Evolutionary conservation across 1,140 invertebrate species (phyloP), one percentile per base, ranked within the genome.

Genomic region (Diuraphis noxia): DNA sequence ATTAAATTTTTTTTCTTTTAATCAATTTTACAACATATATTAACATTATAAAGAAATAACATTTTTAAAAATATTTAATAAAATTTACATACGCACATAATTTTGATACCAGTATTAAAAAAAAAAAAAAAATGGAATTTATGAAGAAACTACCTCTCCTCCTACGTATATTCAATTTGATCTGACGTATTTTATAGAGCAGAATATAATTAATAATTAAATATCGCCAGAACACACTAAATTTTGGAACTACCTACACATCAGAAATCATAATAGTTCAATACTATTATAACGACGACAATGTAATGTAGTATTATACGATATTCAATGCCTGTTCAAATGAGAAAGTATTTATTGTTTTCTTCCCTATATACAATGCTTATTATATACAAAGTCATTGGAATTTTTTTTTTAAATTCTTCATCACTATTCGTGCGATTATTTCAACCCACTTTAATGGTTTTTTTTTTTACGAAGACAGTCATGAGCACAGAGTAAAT

Each of bases 401-500:
- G 56, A 72, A 30, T 63, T n/a, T 72, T 72, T 72, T n/a, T 72
- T 72, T 19, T 4, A 17, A 72, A 72, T 72, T 72, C 56, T 72
- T 72, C 56, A 72, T 72, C 56, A 6, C 13, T 13, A 34, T n/a
- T 72, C 56, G 56, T 72, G 56, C 34, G 38, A 38, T 40, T 81
- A 81, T 81, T 30, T 40, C 36, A 81, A 38, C 23, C 23, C 79
- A 25, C 79, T 81, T 81, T 40, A 38, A 40, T 40, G 79, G 19
- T 30, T 25, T 81, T 81, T 81, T 52, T 36, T 10, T 77, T 36
- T 79, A 79, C 38, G 79, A 81, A 81, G 79, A 38, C 79, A 81
- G 36, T 81, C 82, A n/a, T 36, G 30, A n/a, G 56, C 34, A 72
- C 13, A 72, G n/a, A 84, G 82, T 84, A 84, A 84, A 84, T 49